Percentiles rank a stretch among this genome's conserved stretches.
Conservation (phyloP, 2,113 vertebrate genomes). For the Anseranas semipalmata region DNA sequence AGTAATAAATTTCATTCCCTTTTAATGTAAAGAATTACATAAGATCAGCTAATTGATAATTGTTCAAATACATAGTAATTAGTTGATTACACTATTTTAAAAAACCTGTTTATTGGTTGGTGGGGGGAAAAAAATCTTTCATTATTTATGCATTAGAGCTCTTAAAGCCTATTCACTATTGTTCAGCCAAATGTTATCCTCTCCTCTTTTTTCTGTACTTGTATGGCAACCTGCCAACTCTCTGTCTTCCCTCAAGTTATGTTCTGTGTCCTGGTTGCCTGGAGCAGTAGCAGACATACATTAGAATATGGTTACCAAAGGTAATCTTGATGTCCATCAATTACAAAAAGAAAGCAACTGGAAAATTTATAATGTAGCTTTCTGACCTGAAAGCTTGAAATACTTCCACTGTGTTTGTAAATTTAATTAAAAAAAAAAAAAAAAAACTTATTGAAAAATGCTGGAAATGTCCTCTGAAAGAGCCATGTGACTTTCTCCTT, state of each 20-base stretch:
- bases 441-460: not conserved
- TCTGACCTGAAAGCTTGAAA: not conserved
- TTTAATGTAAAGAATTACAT: not conserved
- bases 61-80: not conserved
- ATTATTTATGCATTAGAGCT: conserved; percentile 61
- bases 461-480: not conserved
- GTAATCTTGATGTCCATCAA: not conserved
- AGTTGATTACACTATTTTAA: not conserved
- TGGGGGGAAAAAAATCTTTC: not conserved
- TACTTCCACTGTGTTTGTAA: not conserved
- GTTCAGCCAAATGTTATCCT: conserved; percentile 70
- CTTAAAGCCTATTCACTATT: conserved; percentile 74
- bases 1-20: not conserved
- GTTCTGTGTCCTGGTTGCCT: not conserved
- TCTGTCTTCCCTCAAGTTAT: conserved; percentile 6
- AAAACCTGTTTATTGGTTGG: not conserved
- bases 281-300: not conserved
- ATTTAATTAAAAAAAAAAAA: not conserved
- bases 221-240: conserved; percentile 48
- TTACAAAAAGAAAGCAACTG: not conserved
- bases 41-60: not conserved
- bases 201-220: conserved; percentile 57
- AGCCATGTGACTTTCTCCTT: not conserved
- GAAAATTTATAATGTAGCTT: not conserved
- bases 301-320: not conserved